These are phyloP conservation scores for Resseliella maxima DNA, from an alignment of 2,888 invertebrate species.

Conservation along the genomic window DNA sequence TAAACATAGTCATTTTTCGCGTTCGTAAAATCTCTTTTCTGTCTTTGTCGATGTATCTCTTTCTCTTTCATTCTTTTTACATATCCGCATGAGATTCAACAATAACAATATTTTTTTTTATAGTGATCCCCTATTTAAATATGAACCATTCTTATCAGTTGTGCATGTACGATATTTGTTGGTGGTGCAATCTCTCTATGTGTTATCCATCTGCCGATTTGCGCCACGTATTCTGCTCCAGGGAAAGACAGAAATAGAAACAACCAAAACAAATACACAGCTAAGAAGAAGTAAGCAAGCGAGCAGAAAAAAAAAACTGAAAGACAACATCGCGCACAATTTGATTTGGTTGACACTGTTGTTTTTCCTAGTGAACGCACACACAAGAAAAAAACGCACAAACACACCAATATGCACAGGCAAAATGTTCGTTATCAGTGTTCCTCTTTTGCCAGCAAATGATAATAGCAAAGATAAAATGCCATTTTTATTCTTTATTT, in stretches of 20 bases:
- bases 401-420: not conserved
- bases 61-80: too few species aligned
- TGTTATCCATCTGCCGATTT: constrained; percentile 31
- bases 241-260: constrained; percentile 20
- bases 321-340: not conserved
- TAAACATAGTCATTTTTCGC: too few species aligned
- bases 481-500: constrained; percentile 50
- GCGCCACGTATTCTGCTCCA: constrained; percentile 11
- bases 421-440: constrained; percentile 39
- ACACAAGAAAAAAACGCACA: not conserved
- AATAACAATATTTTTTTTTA: constrained; percentile 11
- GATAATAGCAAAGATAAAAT: constrained; percentile 36
- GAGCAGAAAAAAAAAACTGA: not conserved
- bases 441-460: constrained; percentile 47
- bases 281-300: not conserved
- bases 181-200: constrained; percentile 5
- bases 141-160: constrained; percentile 17
- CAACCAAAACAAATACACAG: too few species aligned
- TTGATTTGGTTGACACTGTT: constrained; percentile 34
- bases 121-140: constrained; percentile 47
- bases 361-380: constrained; percentile 23
- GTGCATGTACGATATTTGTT: constrained; percentile 3
- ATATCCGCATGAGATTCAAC: constrained; percentile 19
- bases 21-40: too few species aligned
- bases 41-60: too few species aligned